Evolutionary conservation across 2,888 invertebrate genomes (phyloP), one percentile per base, ranked within the genome.

Genomic region (Anoplius nigerrimus): DNA sequence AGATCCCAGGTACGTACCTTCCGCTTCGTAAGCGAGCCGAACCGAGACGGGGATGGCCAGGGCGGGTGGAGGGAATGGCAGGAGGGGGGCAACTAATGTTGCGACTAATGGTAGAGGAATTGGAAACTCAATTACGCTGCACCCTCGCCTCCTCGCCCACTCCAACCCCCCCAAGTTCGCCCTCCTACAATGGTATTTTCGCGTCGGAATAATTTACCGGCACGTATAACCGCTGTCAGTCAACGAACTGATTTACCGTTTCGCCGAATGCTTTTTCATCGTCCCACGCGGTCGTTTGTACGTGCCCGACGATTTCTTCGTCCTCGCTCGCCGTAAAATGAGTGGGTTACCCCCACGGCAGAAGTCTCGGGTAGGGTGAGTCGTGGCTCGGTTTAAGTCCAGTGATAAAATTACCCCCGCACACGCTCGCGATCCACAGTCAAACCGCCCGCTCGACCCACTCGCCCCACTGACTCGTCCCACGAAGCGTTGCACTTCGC

Each of bases 61-160:
- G 42, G 18, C 16, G 16, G 18, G 51, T n/a, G 27, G 18, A 42
- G 56, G 18, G 18, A 56, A 11, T 27, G 3, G n/a, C 13, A 55
- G 34, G 34, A 16, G 16, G 18, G 8, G n/a, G 18, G 48, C n/a
- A 48, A 18, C 62, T 61, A 66, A 69, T 59, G 57, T 53, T 48
- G 61, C 66, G 65, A 75, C 58, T 78, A 79, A 78, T 73, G 69
- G 75, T 59, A 24, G 65, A 58, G 66, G 69, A 73, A 76, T 78
- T 76, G 67, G 71, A 78, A 78, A 79, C 72, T 76, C 78, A 75
- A 78, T 79, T 79, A 78, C 69, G 78, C 64, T 53, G 69, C 24
- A 16, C 54, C 52, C 52, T 18, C 43, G 64, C 48, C 63, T n/a
- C 55, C 51, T 62, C 3, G 55, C 66, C 53, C 51, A 48, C 18